Base-by-base conservation (phyloP, 1,140 invertebrate genomes). In the Meloidogyne chitwoodi region DNA sequence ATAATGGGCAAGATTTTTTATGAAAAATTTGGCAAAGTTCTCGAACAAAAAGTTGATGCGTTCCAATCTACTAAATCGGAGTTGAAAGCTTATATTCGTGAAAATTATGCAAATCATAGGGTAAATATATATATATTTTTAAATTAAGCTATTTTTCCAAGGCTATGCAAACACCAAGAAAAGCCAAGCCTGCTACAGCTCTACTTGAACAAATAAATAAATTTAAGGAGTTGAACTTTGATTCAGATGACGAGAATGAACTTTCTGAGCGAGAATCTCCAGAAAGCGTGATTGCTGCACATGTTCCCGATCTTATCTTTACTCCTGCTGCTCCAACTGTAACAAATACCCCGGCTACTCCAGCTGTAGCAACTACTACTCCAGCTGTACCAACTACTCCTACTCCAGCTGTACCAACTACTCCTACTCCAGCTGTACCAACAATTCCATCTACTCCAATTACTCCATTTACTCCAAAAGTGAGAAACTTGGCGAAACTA, bases 1-100 rank as follows among this genome's bases (percentile, higher is more conserved):
- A 27, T 63, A 31, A 64, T 73, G 56, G 71, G 56, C 3, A 26
- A 63, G 5, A 63, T 73, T 19, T 73, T 73, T 64, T 73, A 64
- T 38, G 29, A 73, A 5, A 73, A 24, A 16, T 63, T 73, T 29
- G 71, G 48, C 1, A 73, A 73, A 0, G 8, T 24, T 73, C 56
- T 73, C 3, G 71, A 73, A 11, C 2, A 63, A 22, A 63, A 73
- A 29, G 56, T 14, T 19, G 12, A 63, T 2, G 71, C n/a, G 1
- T 73, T 73, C 4, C 56, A 62, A 19, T 14, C 61, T 19, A 27
- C 14, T 34, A 73, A 73, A 31, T 22, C n/a, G 0, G 71, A 73
- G 0, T 22, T 64, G 22, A 73, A 73, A 34, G 22, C 31, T 10
- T 27, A 4, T 14, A 14, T 73, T 8, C 61, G 56, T 11, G 56